Base-by-base conservation (phyloP, 1,140 invertebrate genomes). In the Bathynomus jamesi region DNA sequence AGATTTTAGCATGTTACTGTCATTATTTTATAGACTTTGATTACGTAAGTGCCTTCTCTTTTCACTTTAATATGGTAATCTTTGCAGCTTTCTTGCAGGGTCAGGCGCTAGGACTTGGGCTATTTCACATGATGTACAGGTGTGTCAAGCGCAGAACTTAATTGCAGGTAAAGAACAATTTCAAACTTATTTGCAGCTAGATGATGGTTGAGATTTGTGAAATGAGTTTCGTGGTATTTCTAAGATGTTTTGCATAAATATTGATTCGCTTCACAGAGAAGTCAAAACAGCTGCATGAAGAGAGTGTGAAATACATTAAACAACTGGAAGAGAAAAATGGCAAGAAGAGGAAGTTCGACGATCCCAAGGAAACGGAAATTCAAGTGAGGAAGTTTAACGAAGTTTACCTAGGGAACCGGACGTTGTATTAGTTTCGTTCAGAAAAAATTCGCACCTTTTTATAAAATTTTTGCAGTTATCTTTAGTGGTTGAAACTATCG, bases 71-170 rank as follows among this genome's bases (percentile, higher is more conserved):
- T 53, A 53, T 53, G 40, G 40, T 53, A 53, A 53, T 29, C 30
- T 63, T 67, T 62, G 3, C 72, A 74, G 72, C 60, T 74, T 74
- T 31, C 67, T 74, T 65, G 72, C 72, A 46, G 72, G 72, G 17
- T 53, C 69, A 11, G 72, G 72, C 29, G 72, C 72, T 8, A 68
- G 70, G 72, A 53, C 67, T n/a, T 74, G 72, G 72, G 72, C 72
- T n/a, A 69, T 69, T 17, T 70, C 72, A 17, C 69, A 74, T 31
- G 70, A 74, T 46, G 69, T 74, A 32, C 68, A 69, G 28, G 70
- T 69, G 5, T 74, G 72, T 67, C 53, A 70, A 61, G 64, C 63
- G 4, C 64, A 31, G 8, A 69, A 69, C 4, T 31, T 74, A 40
- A 62, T 74, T 61, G 68, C 72, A 29, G 68, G 72, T 74, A 32